Evolutionary conservation across 2,113 vertebrate species (phyloP), one percentile per base, ranked within the genome.

Genomic region (Aegotheles bennettii): DNA sequence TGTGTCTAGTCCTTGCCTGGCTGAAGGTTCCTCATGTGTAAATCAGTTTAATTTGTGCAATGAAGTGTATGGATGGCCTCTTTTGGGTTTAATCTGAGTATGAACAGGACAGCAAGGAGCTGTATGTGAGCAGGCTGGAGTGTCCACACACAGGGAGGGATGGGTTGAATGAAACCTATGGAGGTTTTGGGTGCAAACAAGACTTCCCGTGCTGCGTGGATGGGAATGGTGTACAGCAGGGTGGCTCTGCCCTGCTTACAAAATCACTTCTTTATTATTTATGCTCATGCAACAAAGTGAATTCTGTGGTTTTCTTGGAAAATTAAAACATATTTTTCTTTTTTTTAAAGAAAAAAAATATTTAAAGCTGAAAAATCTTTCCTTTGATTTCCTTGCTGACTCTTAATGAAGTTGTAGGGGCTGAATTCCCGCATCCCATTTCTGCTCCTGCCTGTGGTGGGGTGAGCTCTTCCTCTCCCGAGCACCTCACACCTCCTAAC

Each of bases 211-310:
- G 8, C 42, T 5, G 17, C 2, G 3, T 1, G 26, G 57, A 33
- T 12, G 75, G 33, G 47, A 33, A 54, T 0, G 26, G 38, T 0
- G 3, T 2, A 7, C 2, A 0, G 54, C 48, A 13, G 42, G n/a
- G 57, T 31, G 64, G 83, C 89, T 60, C 59, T 65, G 94, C 59
- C 50, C 36, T 2, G 14, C 51, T 74, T 15, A 36, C 28, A 51
- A 48, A 63, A 47, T 24, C 20, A 4, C 38, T 33, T 7, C 3
- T 12, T 84, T 42, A 45, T 23, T 53, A n/a, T n/a, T n/a, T n/a
- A n/a, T n/a, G n/a, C 60, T 26, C 69, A 21, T 20, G 24, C 33
- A 73, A 36, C 90, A 36, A 84, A 93, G 56, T 1, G 3, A 95
- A 67, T 25, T 24, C 90, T 19, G 25, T 21, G 68, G 23, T n/a